These are phyloP conservation scores for Zootoca vivipara DNA, from an alignment of 2,113 vertebrate genomes.

Conservation along the genomic window DNA sequence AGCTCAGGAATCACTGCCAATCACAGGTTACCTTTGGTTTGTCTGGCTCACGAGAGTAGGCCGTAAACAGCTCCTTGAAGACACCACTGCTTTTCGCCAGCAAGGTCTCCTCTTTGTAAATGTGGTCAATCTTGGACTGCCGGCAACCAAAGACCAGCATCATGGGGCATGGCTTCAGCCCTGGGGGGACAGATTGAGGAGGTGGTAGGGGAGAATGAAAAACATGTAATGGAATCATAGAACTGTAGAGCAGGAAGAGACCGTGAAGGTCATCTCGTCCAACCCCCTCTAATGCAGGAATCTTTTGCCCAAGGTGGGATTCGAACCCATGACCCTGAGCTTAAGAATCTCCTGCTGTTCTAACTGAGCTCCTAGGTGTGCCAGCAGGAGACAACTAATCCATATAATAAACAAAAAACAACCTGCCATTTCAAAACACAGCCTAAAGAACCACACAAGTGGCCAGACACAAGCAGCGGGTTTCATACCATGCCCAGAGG, in stretches of 20 bases:
- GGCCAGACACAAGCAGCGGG: too few relatives aligned
- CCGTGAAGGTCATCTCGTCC: too few relatives aligned
- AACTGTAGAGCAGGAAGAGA: too few relatives aligned
- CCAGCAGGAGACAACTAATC: not conserved
- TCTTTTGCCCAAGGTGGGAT: too few relatives aligned
- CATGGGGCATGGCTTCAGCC: constrained; percentile 90
- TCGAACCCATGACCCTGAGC: too few relatives aligned
- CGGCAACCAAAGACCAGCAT: constrained; percentile 95
- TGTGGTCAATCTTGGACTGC: constrained; percentile 94
- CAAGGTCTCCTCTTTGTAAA: constrained; percentile 94
- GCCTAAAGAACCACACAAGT: not conserved
- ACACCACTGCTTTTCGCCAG: constrained; percentile 90
- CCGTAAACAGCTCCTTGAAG: constrained; percentile 93
- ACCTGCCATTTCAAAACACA: not conserved
- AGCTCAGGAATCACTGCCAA: too few relatives aligned
- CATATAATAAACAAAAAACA: not conserved
- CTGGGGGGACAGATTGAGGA: constrained; percentile 62
- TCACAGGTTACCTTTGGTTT: constrained; percentile 91
- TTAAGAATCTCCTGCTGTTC: too few relatives aligned
- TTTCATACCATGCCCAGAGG: too few relatives aligned
- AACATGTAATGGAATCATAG: too few relatives aligned
- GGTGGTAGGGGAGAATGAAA: accelerated
- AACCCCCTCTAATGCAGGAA: too few relatives aligned
- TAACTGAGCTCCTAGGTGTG: too few relatives aligned
- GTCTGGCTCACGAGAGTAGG: constrained; percentile 95